A percentile compares a stretch with the other conserved stretches of the same genome.
These are phyloP conservation scores for Empidonax alnorum DNA, from an alignment of 2,113 vertebrate genomes.

Conservation along the genomic window DNA sequence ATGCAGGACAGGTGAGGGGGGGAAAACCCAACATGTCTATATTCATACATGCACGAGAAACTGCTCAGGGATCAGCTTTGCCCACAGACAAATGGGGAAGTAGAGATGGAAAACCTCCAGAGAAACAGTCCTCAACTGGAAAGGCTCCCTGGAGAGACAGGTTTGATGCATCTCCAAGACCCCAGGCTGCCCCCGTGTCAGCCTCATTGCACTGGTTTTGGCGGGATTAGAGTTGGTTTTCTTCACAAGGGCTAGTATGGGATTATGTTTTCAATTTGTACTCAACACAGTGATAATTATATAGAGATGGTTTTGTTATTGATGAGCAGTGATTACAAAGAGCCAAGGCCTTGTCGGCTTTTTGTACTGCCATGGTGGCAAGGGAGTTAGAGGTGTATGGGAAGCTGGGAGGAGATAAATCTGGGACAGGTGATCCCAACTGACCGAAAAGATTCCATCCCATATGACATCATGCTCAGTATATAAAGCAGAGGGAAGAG, in stretches of 20 bases:
- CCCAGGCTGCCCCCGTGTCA: background rate
- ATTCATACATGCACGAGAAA: fast-evolving
- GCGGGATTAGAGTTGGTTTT: background rate
- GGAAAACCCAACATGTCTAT: fast-evolving
- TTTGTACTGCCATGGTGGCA: fast-evolving
- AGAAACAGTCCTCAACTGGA: background rate
- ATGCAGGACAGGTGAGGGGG: background rate
- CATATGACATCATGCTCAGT: background rate
- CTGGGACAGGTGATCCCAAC: background rate
- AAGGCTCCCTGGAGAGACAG: background rate
- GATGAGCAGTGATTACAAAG: background rate
- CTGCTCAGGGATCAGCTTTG: background rate
- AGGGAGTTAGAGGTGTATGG: background rate
- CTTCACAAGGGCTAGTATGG: too few species aligned
- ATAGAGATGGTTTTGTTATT: background rate
- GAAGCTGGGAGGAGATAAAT: background rate
- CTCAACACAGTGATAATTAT: background rate
- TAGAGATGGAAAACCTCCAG: background rate
- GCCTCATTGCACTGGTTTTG: too few species aligned
- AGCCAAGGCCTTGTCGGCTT: background rate
- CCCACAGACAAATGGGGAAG: fast-evolving
- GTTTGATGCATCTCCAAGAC: background rate
- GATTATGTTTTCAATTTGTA: background rate
- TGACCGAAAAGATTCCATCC: background rate
- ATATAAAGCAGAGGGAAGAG: background rate